These are phyloP conservation scores for Haemorhous mexicanus DNA, from an alignment of 2,113 vertebrate species.

Conservation along the genomic window DNA sequence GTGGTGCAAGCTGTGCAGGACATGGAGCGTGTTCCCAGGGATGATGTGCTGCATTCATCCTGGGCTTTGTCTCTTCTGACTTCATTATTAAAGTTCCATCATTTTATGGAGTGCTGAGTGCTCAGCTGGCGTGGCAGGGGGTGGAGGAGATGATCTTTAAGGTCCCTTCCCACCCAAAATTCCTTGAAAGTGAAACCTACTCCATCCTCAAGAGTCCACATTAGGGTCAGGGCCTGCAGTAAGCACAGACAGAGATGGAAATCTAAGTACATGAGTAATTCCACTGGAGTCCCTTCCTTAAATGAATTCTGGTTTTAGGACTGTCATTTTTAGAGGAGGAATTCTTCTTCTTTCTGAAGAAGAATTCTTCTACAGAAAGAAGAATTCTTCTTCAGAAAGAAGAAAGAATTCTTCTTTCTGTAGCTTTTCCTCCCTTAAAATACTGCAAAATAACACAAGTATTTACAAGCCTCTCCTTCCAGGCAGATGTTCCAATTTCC, in stretches of 20 bases:
- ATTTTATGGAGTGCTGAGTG: background rate
- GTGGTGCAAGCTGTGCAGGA: background rate
- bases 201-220: background rate
- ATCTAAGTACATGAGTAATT: background rate
- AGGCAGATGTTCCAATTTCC: background rate
- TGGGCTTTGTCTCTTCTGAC: background rate
- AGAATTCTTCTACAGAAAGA: no score
- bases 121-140: background rate
- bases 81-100: background rate
- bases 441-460: background rate
- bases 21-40: background rate
- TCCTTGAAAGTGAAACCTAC: background rate
- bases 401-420: no score
- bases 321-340: background rate
- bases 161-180: background rate
- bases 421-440: background rate
- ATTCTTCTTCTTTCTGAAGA: no score
- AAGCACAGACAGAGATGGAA: background rate
- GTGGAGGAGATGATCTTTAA: background rate
- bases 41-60: accelerated
- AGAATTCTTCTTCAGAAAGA: no score
- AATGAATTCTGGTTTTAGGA: background rate
- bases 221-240: background rate
- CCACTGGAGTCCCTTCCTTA: background rate
- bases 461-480: background rate